These are phyloP conservation scores for Trichoplusia ni DNA, from an alignment of 1,140 invertebrate genomes.

Conservation along the genomic window DNA sequence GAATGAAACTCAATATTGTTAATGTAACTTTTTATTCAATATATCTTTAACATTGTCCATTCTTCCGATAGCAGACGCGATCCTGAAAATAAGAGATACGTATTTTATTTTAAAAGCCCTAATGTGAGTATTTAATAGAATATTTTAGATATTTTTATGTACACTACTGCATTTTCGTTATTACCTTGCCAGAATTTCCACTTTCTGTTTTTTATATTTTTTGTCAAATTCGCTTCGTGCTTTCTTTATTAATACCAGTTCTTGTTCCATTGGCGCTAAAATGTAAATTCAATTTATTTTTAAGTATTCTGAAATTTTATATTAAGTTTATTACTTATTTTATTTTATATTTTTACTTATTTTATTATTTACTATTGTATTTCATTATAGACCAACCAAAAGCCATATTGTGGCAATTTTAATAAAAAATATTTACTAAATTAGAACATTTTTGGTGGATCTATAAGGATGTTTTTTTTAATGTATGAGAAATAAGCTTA, in stretches of 20 bases:
- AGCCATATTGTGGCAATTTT: constrained; percentile 36
- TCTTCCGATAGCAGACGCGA: constrained; percentile 26
- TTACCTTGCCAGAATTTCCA: constrained; percentile 31
- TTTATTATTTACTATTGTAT: neutral
- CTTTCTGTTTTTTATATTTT: constrained; percentile 34
- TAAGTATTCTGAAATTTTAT: neutral
- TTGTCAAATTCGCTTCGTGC: constrained; percentile 33
- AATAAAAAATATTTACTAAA: neutral
- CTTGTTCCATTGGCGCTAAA: constrained; percentile 11
- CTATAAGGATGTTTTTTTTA: neutral
- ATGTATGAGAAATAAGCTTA: neutral
- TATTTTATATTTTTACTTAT: neutral
- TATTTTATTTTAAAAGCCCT: too few relatives aligned
- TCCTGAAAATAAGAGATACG: constrained; percentile 28
- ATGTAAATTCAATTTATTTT: neutral
- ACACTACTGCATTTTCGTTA: too few relatives aligned
- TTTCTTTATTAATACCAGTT: constrained; percentile 29
- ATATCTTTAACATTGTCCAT: neutral
- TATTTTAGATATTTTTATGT: too few relatives aligned
- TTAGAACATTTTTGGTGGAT: constrained; percentile 3
- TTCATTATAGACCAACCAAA: constrained; percentile 39
- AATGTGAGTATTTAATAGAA: too few relatives aligned
- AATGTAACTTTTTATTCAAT: constrained; percentile 9
- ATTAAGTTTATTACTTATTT: too few relatives aligned
- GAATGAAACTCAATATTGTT: neutral